These are phyloP conservation scores for Paragorgia papillata DNA, from an alignment of 92 coral and sea anemone genomes.

Conservation along the genomic window DNA sequence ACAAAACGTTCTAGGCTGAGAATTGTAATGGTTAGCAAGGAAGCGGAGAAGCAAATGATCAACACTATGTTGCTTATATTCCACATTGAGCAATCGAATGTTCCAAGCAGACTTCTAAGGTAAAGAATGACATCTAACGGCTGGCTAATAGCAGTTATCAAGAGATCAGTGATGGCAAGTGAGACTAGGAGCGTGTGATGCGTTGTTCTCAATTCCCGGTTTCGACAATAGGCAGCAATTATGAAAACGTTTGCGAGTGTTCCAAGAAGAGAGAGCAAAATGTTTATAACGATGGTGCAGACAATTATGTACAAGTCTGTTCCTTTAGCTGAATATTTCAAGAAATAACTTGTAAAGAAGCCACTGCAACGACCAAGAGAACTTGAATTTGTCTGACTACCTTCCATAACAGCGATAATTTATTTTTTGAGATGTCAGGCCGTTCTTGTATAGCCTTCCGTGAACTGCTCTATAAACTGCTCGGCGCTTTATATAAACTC, in stretches of 20 bases:
- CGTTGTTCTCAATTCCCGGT: not conserved
- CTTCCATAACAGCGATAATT: not conserved
- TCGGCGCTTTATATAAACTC: too few species aligned
- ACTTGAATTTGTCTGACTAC: not conserved
- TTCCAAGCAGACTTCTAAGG: not conserved
- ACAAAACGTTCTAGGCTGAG: conserved; percentile 21
- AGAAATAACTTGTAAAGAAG: conserved; percentile 13
- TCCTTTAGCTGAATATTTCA: conserved; percentile 5
- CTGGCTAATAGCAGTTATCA: not conserved
- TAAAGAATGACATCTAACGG: not conserved
- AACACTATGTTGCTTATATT: not conserved
- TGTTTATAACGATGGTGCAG: not conserved
- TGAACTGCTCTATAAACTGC: too few species aligned
- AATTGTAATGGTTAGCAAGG: conserved; percentile 13
- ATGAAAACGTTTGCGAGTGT: not conserved
- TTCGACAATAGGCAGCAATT: not conserved
- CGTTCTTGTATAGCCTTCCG: too few species aligned
- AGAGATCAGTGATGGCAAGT: conserved; percentile 15
- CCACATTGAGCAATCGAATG: not conserved
- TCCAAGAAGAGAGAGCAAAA: not conserved
- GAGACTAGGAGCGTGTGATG: not conserved
- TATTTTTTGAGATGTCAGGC: too few species aligned
- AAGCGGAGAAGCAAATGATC: not conserved
- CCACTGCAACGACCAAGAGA: conserved; percentile 2
- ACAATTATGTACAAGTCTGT: not conserved